Percentiles rank a stretch among this genome's conserved stretches.
phyloP scores from a whole-genome alignment of 2,797 vertebrate genomes.

The Pachyuromys duprasi region DNA sequence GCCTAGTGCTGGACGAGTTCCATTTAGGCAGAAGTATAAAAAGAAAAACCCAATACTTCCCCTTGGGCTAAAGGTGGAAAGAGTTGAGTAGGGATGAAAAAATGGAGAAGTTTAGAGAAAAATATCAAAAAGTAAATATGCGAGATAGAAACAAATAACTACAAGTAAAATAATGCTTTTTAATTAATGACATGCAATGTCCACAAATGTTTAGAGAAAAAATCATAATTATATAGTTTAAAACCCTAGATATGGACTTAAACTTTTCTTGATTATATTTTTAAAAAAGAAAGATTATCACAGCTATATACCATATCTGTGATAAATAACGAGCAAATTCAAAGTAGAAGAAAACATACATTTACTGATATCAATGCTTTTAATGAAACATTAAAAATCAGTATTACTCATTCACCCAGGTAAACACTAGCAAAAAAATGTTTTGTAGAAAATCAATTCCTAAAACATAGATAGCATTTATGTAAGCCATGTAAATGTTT shows the following conservation, averaged over 20 bases:
- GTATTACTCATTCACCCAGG: background rate
- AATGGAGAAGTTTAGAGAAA: background rate
- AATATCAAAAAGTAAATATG: background rate
- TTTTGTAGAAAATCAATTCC: background rate
- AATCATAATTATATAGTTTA: background rate
- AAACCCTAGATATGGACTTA: background rate
- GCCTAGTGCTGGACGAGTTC: background rate
- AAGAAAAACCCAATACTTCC: background rate
- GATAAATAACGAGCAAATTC: background rate
- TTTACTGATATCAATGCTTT: background rate
- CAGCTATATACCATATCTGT: background rate
- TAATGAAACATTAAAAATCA: background rate
- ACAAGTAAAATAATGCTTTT: background rate
- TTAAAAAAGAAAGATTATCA: background rate
- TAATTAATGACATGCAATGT: background rate
- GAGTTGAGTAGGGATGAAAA: background rate
- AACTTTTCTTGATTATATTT: background rate
- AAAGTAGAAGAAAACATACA: background rate
- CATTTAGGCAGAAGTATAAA: background rate
- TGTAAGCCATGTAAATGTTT: background rate
- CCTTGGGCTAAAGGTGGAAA: background rate
- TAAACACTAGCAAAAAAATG: background rate
- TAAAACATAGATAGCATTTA: slow-evolving; percentile 12
- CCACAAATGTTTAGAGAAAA: background rate
- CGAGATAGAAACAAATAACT: background rate